Evolutionary conservation across 2,113 vertebrate species (phyloP).

Genomic region (cat (Felis catus)): F.catus_Fca126_mat1.0 CM031411.1:13632501-13633000

Average conservation of each 20-base stretch:
- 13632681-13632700: slow-evolving; percentile 28
- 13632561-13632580: background rate
- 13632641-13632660: slow-evolving; percentile 8
- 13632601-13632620: background rate
- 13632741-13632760: slow-evolving; percentile 13
- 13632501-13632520: slow-evolving; percentile 42
- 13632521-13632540: background rate
- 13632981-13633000: background rate
- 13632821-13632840: background rate
- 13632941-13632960: slow-evolving; percentile 47
- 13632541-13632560: slow-evolving; percentile 27
- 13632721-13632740: slow-evolving; percentile 10
- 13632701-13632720: background rate
- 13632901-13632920: slow-evolving; percentile 29
- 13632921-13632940: slow-evolving; percentile 29
- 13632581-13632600: slow-evolving; percentile 8
- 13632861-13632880: slow-evolving; percentile 31
- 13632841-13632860: slow-evolving; percentile 35
- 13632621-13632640: slow-evolving; percentile 9
- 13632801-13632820: slow-evolving; percentile 37
- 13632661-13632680: slow-evolving; percentile 50
- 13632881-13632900: background rate
- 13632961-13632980: background rate
- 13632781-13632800: slow-evolving; percentile 51
- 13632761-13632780: slow-evolving; percentile 56